Base-by-base conservation (phyloP, 2,888 invertebrate genomes). In the Drosophila anomelani region DNA sequence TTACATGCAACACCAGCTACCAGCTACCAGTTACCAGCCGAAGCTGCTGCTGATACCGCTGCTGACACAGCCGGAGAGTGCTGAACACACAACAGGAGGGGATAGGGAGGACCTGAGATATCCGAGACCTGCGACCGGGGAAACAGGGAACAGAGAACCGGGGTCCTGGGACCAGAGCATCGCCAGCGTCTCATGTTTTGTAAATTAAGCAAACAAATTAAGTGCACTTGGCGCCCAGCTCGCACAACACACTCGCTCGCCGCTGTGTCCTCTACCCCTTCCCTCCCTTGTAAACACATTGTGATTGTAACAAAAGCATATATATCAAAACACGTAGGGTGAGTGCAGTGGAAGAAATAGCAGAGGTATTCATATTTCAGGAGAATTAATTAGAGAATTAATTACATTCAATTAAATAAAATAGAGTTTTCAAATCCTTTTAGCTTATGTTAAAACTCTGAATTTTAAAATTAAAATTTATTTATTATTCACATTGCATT, bases 151-250 rank as follows among this genome's bases (percentile, higher is more conserved):
- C 59, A 39, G 26, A 32, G 29, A 46, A 53, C 44, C 46, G 38
- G 36, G 41, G 61, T 49, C 23, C 38, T 23, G 46, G 64, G 47
- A 57, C 62, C 62, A 55, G 63, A 68, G 38, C 62, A 23, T 53
- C 36, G 38, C 54, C 47, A 46, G 44, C 63, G 79, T 78, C 77
- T 79, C 88, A 81, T 89, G 89, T 89, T 88, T 90, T 81, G 80
- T 83, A 89, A 90, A 90, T 88, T 89, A 88, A 90, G 83, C 90
- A 90, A 89, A 90, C 89, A 89, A 90, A 88, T 89, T 90, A 90
- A 89, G 89, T 90, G 88, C 89, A 89, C 85, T 90, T 85, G 89
- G 79, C 83, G 77, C 82, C 75, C 66, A 60, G 75, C 76, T 71
- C 75, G 68, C 62, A 58, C 56, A 60, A 58, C 56, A 60, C 58